A percentile compares a stretch with the other conserved stretches of the same genome.
phyloP scores from a whole-genome alignment of 2,797 vertebrate species.

The Notolepis coatsorum region DNA sequence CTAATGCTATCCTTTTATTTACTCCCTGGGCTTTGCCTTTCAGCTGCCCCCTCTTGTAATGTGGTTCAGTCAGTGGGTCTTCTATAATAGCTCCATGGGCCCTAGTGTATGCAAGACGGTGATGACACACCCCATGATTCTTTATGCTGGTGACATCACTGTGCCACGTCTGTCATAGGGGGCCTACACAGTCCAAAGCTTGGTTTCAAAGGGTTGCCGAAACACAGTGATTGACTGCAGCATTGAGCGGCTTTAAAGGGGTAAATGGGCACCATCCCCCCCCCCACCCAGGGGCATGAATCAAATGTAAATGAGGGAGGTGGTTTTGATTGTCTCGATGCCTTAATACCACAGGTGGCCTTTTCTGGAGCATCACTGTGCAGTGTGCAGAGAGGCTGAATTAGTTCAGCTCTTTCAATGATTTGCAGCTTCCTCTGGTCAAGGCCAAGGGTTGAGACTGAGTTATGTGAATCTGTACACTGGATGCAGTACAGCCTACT shows the following conservation, averaged over 20 bases:
- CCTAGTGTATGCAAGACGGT: background rate
- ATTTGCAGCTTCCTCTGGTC: background rate
- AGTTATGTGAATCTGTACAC: background rate
- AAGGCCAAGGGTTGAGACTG: background rate
- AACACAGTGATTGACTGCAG: constrained; percentile 24
- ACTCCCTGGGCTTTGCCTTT: background rate
- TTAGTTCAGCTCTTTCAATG: constrained; percentile 4
- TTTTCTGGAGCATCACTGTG: constrained; percentile 16
- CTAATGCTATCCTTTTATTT: background rate
- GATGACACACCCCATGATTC: background rate
- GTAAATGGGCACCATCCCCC: constrained; percentile 1
- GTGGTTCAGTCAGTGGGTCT: background rate
- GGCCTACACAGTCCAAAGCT: constrained; percentile 1
- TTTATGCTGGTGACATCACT: background rate
- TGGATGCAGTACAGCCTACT: background rate
- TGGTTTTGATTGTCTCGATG: constrained; percentile 11
- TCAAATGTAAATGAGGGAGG: constrained; percentile 11
- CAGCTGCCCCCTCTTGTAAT: background rate
- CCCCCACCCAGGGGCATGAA: constrained; percentile 8
- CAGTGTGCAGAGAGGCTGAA: constrained; percentile 8
- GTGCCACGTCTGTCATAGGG: constrained; percentile 4
- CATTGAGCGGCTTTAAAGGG: constrained; percentile 30
- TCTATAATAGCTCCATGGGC: background rate
- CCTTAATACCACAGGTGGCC: constrained; percentile 20
- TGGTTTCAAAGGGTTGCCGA: constrained; percentile 37